A percentile compares a stretch with the other conserved stretches of the same genome.
These are phyloP conservation scores for Sebastes reedi DNA, from an alignment of 2,797 vertebrate genomes.

Conservation along the genomic window DNA sequence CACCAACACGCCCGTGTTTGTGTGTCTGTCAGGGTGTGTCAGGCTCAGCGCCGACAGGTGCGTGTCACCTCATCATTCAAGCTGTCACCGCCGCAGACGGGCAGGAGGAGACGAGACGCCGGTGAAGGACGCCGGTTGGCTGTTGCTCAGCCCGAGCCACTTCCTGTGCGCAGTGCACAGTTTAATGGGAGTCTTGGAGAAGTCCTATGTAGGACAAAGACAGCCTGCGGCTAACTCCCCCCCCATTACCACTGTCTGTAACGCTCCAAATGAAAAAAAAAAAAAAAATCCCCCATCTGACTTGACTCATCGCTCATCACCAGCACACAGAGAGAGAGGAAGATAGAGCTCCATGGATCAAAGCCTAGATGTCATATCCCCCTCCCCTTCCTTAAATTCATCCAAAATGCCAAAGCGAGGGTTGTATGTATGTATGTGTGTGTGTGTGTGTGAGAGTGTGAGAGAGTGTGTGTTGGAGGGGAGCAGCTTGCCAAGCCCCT, in stretches of 20 bases:
- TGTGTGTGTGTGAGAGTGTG: conserved; percentile 52
- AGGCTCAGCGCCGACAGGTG: conserved; percentile 71
- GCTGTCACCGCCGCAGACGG: conserved; percentile 64
- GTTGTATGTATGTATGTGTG: conserved; percentile 27
- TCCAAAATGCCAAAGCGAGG: conserved; percentile 49
- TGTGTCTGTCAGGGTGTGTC: conserved; percentile 49
- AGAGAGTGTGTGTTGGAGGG: conserved; percentile 52
- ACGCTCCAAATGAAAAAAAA: conserved; percentile 39
- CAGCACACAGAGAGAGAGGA: conserved; percentile 38
- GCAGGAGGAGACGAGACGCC: conserved; percentile 54
- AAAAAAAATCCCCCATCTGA: conserved; percentile 56
- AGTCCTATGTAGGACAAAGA: conserved; percentile 79
- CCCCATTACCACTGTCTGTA: conserved; percentile 67
- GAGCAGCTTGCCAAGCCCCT: conserved; percentile 63
- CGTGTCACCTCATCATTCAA: conserved; percentile 76
- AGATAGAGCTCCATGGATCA: conserved; percentile 70
- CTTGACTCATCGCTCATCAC: conserved; percentile 77
- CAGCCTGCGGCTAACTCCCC: conserved; percentile 66
- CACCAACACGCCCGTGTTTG: neutral
- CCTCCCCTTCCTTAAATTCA: conserved; percentile 56
- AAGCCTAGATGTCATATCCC: conserved; percentile 69
- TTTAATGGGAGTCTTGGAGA: conserved; percentile 55
- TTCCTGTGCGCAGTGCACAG: conserved; percentile 47
- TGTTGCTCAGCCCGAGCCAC: conserved; percentile 59
- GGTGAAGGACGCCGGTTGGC: conserved; percentile 65